phyloP scores from a whole-genome alignment of 2,888 invertebrate genomes.

The Coelinius sp. region DNA sequence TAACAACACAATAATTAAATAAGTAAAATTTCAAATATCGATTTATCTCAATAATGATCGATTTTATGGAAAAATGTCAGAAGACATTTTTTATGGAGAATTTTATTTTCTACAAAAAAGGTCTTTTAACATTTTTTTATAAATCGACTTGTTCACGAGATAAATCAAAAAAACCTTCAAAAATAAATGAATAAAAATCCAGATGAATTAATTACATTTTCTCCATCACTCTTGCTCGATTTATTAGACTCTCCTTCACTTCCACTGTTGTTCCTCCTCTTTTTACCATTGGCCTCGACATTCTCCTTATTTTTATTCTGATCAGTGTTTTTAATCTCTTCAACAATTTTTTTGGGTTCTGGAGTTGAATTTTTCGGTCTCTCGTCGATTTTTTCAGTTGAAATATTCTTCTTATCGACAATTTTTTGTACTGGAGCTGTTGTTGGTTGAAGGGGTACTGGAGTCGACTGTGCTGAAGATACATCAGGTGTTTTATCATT shows the following conservation, averaged over 20 bases:
- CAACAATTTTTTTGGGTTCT: conserved; percentile 54
- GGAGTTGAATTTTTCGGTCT: conserved; percentile 41
- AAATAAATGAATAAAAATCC: conserved; percentile 14
- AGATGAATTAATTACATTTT: conserved; percentile 55
- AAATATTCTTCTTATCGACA: conserved; percentile 38
- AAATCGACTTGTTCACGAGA: neutral
- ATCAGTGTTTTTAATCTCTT: conserved; percentile 61
- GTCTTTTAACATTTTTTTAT: too few species aligned
- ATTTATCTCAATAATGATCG: too few species aligned
- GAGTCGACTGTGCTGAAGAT: conserved; percentile 65
- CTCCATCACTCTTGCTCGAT: conserved; percentile 64
- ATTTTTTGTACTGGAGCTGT: conserved; percentile 46
- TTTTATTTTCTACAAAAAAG: too few species aligned
- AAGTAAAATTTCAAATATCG: too few species aligned
- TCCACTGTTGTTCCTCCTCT: conserved; percentile 55
- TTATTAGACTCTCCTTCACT: conserved; percentile 66
- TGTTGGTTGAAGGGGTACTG: conserved; percentile 28
- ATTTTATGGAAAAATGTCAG: too few species aligned
- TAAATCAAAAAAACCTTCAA: neutral
- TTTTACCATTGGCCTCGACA: conserved; percentile 60
- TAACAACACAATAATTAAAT: too few species aligned
- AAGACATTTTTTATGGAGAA: too few species aligned
- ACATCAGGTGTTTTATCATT: conserved; percentile 48
- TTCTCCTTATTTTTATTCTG: conserved; percentile 65
- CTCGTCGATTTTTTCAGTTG: conserved; percentile 54